Evolutionary conservation across 2,797 vertebrate species (phyloP).

Genomic region (Coregonus suidteri): DNA sequence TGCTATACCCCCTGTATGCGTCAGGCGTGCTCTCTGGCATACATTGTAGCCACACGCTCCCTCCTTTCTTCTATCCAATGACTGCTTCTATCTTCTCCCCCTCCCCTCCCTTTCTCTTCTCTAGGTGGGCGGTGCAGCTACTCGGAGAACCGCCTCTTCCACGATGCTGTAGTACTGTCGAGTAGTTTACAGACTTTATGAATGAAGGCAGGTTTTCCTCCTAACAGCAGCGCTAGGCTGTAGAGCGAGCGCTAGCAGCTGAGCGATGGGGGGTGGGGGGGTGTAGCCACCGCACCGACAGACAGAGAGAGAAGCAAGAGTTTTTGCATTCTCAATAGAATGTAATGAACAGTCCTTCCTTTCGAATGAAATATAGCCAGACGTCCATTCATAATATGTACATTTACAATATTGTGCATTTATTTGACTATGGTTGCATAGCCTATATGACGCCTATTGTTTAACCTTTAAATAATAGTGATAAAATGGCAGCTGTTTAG

Average conservation of each 20-base stretch:
- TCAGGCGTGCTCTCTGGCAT: slow-evolving; percentile 39
- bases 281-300: not conserved
- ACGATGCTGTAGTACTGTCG: slow-evolving; percentile 68
- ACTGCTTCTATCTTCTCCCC: slow-evolving; percentile 9
- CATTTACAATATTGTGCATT: not conserved
- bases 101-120: slow-evolving; percentile 13
- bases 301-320: not conserved
- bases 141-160: slow-evolving; percentile 57
- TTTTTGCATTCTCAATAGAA: not conserved
- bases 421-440: not conserved
- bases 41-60: slow-evolving; percentile 40
- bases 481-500: slow-evolving; percentile 7
- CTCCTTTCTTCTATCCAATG: slow-evolving; percentile 18
- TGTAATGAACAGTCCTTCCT: not conserved
- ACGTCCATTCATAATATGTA: not conserved
- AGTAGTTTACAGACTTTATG: slow-evolving; percentile 72
- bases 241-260: slow-evolving; percentile 6
- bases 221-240: not conserved
- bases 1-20: not conserved
- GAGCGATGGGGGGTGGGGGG: slow-evolving; percentile 22
- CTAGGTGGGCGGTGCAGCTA: slow-evolving; percentile 46
- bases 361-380: not conserved
- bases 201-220: slow-evolving; percentile 69
- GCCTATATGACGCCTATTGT: not conserved
- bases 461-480: slow-evolving; percentile 2